These are phyloP conservation scores for Nymphalis io DNA, from an alignment of 1,140 invertebrate genomes.

Conservation along the genomic window DNA sequence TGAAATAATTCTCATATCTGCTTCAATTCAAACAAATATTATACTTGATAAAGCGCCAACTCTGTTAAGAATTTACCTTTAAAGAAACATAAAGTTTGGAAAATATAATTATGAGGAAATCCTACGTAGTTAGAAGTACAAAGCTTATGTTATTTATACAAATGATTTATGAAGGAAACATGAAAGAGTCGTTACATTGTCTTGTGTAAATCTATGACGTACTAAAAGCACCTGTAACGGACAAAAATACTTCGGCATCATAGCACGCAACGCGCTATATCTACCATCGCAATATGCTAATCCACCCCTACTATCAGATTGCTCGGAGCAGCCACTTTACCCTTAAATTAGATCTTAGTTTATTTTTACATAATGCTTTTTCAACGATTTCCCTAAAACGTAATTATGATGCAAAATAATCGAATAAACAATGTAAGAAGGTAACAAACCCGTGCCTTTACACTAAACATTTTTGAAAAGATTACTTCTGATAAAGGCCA, in stretches of 20 bases:
- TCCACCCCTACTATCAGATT: constrained; percentile 25
- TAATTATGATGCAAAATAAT: no score
- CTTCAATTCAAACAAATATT: background rate
- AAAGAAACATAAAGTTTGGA: background rate
- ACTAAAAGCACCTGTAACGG: constrained; percentile 32
- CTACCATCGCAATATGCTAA: constrained; percentile 35
- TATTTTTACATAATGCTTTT: background rate
- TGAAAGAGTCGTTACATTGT: constrained; percentile 34
- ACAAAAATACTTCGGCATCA: constrained; percentile 25
- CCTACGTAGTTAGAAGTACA: constrained; percentile 11
- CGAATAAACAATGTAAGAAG: background rate
- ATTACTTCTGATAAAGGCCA: no score
- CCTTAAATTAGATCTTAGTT: constrained; percentile 27
- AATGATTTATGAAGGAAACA: constrained; percentile 34
- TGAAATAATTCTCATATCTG: background rate
- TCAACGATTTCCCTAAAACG: background rate
- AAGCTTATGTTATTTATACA: constrained; percentile 27
- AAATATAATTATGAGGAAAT: background rate
- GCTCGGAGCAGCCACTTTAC: constrained; percentile 15
- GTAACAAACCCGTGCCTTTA: no score
- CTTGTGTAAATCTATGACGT: constrained; percentile 34
- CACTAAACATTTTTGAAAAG: no score
- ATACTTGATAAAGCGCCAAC: constrained; percentile 1
- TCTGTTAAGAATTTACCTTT: background rate
- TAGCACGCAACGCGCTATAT: constrained; percentile 28